Percentiles rank a stretch among this genome's conserved stretches.
phyloP scores from a whole-genome alignment of 2,113 vertebrate genomes.

The Melanocharis versteri region DNA sequence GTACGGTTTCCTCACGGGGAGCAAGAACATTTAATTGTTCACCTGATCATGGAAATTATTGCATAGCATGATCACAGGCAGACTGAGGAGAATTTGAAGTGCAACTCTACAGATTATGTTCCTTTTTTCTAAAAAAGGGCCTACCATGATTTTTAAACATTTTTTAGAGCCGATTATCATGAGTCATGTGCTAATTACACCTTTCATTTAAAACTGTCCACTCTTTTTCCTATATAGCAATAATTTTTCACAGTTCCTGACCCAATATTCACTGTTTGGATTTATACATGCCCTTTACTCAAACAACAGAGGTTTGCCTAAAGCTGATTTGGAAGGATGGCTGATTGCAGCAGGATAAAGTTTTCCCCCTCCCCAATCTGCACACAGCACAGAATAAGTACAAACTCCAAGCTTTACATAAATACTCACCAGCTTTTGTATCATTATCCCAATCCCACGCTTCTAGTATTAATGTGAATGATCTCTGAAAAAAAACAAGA shows the following conservation, averaged over 20 bases:
- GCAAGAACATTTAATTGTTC: not conserved
- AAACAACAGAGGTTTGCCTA: not conserved
- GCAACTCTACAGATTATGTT: not conserved
- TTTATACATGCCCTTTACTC: not conserved
- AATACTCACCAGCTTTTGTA: constrained; percentile 83
- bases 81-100: not conserved
- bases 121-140: not conserved
- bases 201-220: not conserved
- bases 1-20: not conserved
- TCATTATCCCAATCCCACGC: constrained; percentile 93
- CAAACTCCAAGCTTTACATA: not conserved
- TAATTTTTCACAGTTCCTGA: not conserved
- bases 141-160: not conserved
- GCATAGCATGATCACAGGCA: rapidly evolving
- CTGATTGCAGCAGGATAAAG: not conserved
- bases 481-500: constrained; percentile 77
- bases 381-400: not conserved
- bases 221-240: not conserved
- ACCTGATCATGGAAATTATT: not conserved
- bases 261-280: not conserved
- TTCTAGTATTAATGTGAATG: constrained; percentile 90
- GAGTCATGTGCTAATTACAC: not conserved
- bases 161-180: not conserved
- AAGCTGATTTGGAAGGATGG: not conserved
- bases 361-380: rapidly evolving